These are phyloP conservation scores for Allobates femoralis DNA, from an alignment of 2,797 vertebrate species.

Conservation along the genomic window DNA sequence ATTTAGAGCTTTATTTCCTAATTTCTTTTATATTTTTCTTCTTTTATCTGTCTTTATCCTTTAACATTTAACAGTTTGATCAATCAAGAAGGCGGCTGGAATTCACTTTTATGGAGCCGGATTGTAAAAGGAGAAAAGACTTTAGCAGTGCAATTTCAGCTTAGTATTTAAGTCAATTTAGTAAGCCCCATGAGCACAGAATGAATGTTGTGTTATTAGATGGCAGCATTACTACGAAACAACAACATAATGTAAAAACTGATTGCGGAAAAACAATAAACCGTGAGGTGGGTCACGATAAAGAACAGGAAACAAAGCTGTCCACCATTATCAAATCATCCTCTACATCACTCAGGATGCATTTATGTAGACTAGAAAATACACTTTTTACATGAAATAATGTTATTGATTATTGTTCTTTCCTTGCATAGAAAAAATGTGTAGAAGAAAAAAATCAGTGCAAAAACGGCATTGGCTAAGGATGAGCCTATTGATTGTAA, in stretches of 20 bases:
- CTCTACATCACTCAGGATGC: neutral
- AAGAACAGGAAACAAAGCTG: neutral
- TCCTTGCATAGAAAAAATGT: neutral
- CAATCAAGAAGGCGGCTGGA: constrained; percentile 32
- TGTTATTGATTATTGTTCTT: neutral
- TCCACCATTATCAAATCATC: constrained; percentile 14
- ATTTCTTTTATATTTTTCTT: constrained; percentile 43
- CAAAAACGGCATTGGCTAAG: neutral
- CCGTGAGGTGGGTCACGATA: neutral
- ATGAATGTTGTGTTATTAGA: constrained; percentile 55
- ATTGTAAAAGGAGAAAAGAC: neutral
- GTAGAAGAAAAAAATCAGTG: neutral
- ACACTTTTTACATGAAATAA: neutral
- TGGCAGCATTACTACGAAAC: constrained; percentile 31
- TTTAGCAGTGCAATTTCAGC: neutral
- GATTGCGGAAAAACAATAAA: constrained; percentile 5
- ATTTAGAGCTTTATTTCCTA: constrained; percentile 44
- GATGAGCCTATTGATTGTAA: no score
- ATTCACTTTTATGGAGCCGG: neutral
- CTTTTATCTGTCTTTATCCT: constrained; percentile 44
- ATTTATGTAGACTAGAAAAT: neutral
- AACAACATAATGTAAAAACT: constrained; percentile 34
- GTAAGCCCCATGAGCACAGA: constrained; percentile 34
- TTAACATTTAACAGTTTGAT: constrained; percentile 57
- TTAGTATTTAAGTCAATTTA: constrained; percentile 36